Evolutionary conservation across 2,797 vertebrate species (phyloP).

Genomic region (Enteromius treurensis): DNA sequence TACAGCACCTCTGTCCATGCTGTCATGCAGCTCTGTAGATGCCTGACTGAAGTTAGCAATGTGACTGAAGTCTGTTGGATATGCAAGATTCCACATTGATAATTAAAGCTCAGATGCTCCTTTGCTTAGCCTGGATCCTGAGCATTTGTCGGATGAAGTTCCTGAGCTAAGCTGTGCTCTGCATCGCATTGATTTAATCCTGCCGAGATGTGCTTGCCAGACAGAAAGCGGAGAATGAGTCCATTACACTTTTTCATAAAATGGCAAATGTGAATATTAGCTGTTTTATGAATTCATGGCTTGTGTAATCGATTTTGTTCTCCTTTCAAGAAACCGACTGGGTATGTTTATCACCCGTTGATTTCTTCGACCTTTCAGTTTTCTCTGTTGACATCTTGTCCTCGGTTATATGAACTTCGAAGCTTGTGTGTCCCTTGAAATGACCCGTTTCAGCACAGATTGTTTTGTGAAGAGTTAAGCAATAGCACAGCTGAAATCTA

Average conservation of each 20-base stretch:
- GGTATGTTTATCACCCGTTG: neutral
- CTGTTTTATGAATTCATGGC: neutral
- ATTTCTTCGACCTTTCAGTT: neutral
- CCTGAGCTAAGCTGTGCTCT: conserved; percentile 23
- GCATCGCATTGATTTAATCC: conserved; percentile 35
- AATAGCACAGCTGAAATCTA: neutral
- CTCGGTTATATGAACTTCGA: neutral
- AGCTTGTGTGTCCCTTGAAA: neutral
- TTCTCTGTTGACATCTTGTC: neutral
- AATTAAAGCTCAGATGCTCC: neutral
- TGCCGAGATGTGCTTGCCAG: conserved; percentile 25
- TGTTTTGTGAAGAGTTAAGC: neutral
- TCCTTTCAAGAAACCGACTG: neutral
- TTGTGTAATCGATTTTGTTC: neutral
- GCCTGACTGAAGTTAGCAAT: conserved; percentile 9
- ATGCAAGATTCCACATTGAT: neutral
- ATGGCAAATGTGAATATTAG: neutral
- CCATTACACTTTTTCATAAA: neutral
- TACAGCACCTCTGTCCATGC: conserved; percentile 10
- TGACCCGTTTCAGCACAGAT: neutral
- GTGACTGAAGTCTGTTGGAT: conserved; percentile 9
- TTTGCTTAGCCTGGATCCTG: conserved; percentile 10
- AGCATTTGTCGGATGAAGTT: conserved; percentile 17
- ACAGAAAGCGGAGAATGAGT: conserved; percentile 16
- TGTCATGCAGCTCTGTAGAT: conserved; percentile 20